Evolutionary conservation across 2,888 invertebrate species (phyloP), one percentile per base, ranked within the genome.

Genomic region (Temnothorax ravouxi): DNA sequence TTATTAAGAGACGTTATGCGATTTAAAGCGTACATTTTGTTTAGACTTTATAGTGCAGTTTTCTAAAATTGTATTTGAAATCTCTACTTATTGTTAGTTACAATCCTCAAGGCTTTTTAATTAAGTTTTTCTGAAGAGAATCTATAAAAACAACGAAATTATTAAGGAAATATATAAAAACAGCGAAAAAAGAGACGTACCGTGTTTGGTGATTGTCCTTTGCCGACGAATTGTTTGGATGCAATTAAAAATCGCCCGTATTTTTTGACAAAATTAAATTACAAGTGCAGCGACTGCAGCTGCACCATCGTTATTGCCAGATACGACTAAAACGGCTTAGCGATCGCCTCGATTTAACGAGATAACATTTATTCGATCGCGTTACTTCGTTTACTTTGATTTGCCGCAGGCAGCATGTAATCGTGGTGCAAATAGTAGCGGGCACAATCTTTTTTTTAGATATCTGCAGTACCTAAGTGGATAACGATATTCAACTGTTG

Each of bases 321-420:
- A 67, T 54, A 67, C 25, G 54, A 56, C 3, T 18, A 56, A 56
- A 77, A 77, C 3, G 18, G 21, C 18, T 79, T 79, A 47, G 44
- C 11, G 56, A 71, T 79, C 13, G 56, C 44, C 34, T 59, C 71
- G 34, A 79, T 71, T 79, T 79, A 79, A 71, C 71, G 59, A 79
- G 71, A 59, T 71, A 34, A 79, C 59, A 56, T 79, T 79, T 71
- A 79, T 71, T 34, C 38, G 25, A 79, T 25, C 56, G 6, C n/a
- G 9, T 69, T 79, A 34, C 52, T 79, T 59, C 71, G 59, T 71
- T 79, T 59, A 34, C 38, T 59, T 50, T 21, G 71, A 47, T 59
- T 59, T 25, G 34, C 18, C 34, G 18, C 29, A 41, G 21, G 47
- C 56, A 29, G 41, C 29, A 38, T 29, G 4, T 41, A 66, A 41